Evolutionary conservation across 2,797 vertebrate species (phyloP), one percentile per base, ranked within the genome.

Genomic region (Anableps anableps): DNA sequence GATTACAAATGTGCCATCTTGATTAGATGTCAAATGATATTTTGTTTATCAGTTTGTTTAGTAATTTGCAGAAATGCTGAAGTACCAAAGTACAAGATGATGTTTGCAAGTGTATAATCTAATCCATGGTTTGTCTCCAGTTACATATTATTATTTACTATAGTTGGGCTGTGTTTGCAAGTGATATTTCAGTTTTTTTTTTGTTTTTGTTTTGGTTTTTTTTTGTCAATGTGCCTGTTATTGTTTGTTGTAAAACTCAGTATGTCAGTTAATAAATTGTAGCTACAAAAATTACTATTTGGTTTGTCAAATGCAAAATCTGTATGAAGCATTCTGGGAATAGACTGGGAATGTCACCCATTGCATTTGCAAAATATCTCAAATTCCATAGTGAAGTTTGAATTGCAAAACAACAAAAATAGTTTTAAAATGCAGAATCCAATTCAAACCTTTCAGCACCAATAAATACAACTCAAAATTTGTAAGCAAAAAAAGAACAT

Each of bases 21-120:
- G 17, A 82, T 76, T 48, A 72, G 79, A 74, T 88, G 80, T 83
- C 9, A 78, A 58, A 83, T 71, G 0, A 71, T 75, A 85, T 87
- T 66, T 81, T 62, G 29, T 84, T 82, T 81, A 47, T 58, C 58
- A 76, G 66, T 48, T 53, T 7, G 60, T 72, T 77, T 50, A 34
- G 5, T 75, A 8, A 77, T 81, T 19, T 88, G 84, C 64, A 83
- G 45, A 36, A 82, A 82, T 62, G 72, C 75, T 86, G 79, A 78
- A 84, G 48, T 81, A 82, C 87, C 87, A 88, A 92, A 93, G 85
- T 79, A 74, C 19, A 41, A 62, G 36, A 70, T 29, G 31, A 76
- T 36, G 64, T 80, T 87, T 85, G 72, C 79, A 43, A 21, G 48
- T 81, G 19, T 79, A 64, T 80, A 23, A 82, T 84, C 79, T 72